Evolutionary conservation across 2,888 invertebrate species (phyloP).

Genomic region (Nymphalis urticae): DNA sequence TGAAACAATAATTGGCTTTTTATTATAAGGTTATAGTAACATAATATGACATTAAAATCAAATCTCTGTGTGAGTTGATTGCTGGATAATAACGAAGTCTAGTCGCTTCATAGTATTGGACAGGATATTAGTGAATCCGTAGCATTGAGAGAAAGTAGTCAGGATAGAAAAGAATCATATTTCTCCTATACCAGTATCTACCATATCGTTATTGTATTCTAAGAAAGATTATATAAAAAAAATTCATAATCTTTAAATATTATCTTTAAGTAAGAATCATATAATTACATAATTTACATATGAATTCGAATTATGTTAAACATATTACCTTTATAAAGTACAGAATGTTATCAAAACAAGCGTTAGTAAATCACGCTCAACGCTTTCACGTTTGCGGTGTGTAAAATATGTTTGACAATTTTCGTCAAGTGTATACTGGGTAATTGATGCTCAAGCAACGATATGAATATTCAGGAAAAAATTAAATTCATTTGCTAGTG

Average conservation of each 20-base stretch:
- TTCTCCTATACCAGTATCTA: neutral
- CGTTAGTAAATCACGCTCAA: neutral
- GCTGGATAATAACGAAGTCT: slow-evolving; percentile 2
- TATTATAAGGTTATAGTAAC: neutral
- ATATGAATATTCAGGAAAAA: too few relatives aligned
- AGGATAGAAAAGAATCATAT: slow-evolving; percentile 7
- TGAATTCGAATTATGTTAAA: too few relatives aligned
- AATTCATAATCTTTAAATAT: too few relatives aligned
- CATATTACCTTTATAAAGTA: too few relatives aligned
- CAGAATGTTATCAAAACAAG: too few relatives aligned
- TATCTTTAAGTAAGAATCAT: too few relatives aligned
- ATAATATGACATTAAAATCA: neutral
- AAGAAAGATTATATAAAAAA: neutral
- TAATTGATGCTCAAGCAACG: too few relatives aligned
- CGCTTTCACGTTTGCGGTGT: too few relatives aligned
- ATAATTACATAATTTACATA: too few relatives aligned
- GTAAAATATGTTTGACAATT: too few relatives aligned
- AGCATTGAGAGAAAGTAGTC: slow-evolving; percentile 2
- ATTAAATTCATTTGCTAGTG: too few relatives aligned
- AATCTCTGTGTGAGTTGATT: neutral
- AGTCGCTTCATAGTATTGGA: slow-evolving; percentile 9
- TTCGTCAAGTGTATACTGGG: too few relatives aligned
- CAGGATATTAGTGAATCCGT: slow-evolving; percentile 17
- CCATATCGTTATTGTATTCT: neutral
- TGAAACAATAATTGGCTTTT: neutral